These are phyloP conservation scores for Drosophila pseudoananassae DNA, from an alignment of 1,140 invertebrate genomes.

Conservation along the genomic window DNA sequence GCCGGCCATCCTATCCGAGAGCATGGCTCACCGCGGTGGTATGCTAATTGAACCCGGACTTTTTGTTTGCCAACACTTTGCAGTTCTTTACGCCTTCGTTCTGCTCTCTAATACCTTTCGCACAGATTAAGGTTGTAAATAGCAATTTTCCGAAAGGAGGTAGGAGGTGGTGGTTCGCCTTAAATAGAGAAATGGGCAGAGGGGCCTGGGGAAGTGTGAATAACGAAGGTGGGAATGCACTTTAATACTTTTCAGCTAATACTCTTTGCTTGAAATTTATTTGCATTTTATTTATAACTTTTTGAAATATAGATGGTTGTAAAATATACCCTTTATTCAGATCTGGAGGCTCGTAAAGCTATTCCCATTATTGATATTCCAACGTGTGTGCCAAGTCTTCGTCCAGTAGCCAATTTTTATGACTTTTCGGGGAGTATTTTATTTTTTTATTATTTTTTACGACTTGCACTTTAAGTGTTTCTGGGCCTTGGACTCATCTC, in stretches of 20 bases:
- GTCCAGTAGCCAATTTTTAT: constrained; percentile 64
- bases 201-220: neutral
- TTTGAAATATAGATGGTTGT: constrained; percentile 2
- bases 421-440: constrained; percentile 42
- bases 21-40: constrained; percentile 66
- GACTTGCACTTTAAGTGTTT: constrained; percentile 24
- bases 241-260: constrained; percentile 5
- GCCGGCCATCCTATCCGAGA: constrained; percentile 1
- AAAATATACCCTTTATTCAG: constrained; percentile 7
- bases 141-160: constrained; percentile 70
- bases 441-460: constrained; percentile 22
- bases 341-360: constrained; percentile 52
- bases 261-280: neutral
- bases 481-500: neutral
- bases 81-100: constrained; percentile 52
- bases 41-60: constrained; percentile 72
- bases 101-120: constrained; percentile 76
- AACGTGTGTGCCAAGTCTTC: constrained; percentile 23
- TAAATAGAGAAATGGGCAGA: constrained; percentile 33
- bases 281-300: neutral
- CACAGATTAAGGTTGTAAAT: constrained; percentile 78
- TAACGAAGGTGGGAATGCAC: constrained; percentile 53
- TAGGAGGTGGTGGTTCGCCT: constrained; percentile 34
- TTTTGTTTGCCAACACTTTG: constrained; percentile 77
- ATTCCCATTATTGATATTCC: constrained; percentile 14